A percentile compares a stretch with the other conserved stretches of the same genome.
These are phyloP conservation scores for Aspiorhynchus laticeps DNA, from an alignment of 2,113 vertebrate genomes.

Conservation along the genomic window DNA sequence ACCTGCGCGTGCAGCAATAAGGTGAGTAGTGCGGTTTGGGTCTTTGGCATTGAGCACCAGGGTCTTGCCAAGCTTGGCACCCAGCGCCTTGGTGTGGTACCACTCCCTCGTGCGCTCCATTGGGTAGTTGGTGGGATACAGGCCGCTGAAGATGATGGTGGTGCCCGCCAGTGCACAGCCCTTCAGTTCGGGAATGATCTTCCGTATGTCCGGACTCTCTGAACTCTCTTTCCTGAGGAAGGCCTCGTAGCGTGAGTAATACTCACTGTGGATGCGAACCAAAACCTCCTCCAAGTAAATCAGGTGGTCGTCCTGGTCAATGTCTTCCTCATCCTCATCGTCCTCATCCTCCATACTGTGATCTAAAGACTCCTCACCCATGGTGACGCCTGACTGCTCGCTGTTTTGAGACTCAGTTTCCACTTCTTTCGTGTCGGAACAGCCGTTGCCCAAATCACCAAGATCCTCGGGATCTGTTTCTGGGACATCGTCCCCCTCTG, in stretches of 20 bases:
- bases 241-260: slow-evolving; percentile 87
- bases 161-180: slow-evolving; percentile 84
- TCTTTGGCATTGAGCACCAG: slow-evolving; percentile 80
- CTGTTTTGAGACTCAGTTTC: slow-evolving; percentile 97
- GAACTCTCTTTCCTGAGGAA: slow-evolving; percentile 78
- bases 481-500: slow-evolving; percentile 46
- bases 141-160: slow-evolving; percentile 88
- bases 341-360: slow-evolving; percentile 91
- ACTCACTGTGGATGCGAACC: slow-evolving; percentile 89
- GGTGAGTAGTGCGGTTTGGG: slow-evolving; percentile 84
- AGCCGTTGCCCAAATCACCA: slow-evolving; percentile 84
- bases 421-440: slow-evolving; percentile 83
- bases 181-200: slow-evolving; percentile 92
- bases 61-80: slow-evolving; percentile 85
- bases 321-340: slow-evolving; percentile 84
- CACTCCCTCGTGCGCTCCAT: slow-evolving; percentile 92
- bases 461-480: slow-evolving; percentile 71
- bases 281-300: slow-evolving; percentile 95
- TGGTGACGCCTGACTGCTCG: slow-evolving; percentile 91
- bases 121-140: slow-evolving; percentile 94
- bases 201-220: slow-evolving; percentile 89
- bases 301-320: slow-evolving; percentile 90
- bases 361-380: slow-evolving; percentile 89
- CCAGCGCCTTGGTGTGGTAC: slow-evolving; percentile 92
- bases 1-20: slow-evolving; percentile 92